Evolutionary conservation across 2,113 vertebrate species (phyloP).

Genomic region (Channa argus): DNA sequence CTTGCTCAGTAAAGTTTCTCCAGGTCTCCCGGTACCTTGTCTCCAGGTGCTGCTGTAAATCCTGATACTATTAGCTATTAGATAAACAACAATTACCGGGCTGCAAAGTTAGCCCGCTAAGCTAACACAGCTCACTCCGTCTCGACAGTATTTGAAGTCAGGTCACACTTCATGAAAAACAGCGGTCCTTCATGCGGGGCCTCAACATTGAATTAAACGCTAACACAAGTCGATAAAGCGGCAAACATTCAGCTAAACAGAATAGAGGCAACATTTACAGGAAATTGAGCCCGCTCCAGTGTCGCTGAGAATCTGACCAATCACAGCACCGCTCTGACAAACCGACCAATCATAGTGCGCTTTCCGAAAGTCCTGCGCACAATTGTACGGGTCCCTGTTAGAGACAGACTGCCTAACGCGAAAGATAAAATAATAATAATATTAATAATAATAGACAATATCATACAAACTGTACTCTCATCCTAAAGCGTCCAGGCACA

Average conservation of each 20-base stretch:
- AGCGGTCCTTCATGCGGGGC: neutral
- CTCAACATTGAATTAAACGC: neutral
- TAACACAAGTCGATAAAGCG: neutral
- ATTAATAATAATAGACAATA: too few relatives aligned
- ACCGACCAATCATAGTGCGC: constrained; percentile 41
- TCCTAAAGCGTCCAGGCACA: too few relatives aligned
- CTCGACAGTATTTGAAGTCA: neutral
- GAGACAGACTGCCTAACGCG: constrained; percentile 43
- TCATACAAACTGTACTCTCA: too few relatives aligned
- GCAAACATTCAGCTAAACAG: too few relatives aligned
- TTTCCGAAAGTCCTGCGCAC: neutral
- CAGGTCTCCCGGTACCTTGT: constrained; percentile 41
- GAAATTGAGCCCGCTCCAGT: constrained; percentile 3
- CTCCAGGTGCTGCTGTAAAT: neutral
- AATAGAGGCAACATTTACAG: too few relatives aligned
- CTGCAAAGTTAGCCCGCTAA: constrained; percentile 16
- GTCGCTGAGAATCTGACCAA: constrained; percentile 39
- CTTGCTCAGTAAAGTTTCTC: neutral
- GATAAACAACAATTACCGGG: constrained; percentile 10
- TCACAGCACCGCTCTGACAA: neutral
- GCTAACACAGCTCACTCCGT: constrained; percentile 46
- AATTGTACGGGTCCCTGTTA: neutral
- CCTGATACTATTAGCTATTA: constrained; percentile 9
- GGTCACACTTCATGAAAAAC: neutral
- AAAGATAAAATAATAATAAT: too few relatives aligned